These are phyloP conservation scores for Hypercompe scribonia DNA, from an alignment of 2,888 invertebrate genomes.

Conservation along the genomic window DNA sequence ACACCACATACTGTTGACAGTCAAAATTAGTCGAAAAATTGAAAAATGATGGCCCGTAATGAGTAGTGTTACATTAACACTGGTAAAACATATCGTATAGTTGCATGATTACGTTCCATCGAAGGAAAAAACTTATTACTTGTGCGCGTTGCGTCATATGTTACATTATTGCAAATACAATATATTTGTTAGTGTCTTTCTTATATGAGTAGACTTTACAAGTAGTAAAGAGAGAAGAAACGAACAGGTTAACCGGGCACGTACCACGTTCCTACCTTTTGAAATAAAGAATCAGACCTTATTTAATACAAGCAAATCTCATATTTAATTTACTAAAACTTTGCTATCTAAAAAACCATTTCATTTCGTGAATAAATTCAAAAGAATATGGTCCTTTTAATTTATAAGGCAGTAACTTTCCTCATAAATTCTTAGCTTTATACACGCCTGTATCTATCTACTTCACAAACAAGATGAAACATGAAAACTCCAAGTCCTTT, in stretches of 20 bases:
- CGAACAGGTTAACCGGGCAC: neutral
- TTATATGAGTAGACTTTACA: too few relatives aligned
- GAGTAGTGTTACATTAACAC: too few relatives aligned
- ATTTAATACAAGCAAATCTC: conserved; percentile 1
- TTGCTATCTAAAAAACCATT: conserved; percentile 8
- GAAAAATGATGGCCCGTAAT: too few relatives aligned
- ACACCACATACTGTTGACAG: too few relatives aligned
- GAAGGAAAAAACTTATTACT: neutral
- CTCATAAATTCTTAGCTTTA: conserved; percentile 35
- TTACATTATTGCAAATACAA: neutral
- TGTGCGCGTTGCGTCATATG: neutral
- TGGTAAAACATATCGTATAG: too few relatives aligned
- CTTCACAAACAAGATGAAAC: conserved; percentile 45
- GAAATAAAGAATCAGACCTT: neutral
- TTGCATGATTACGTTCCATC: neutral
- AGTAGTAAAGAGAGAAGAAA: neutral
- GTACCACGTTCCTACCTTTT: neutral
- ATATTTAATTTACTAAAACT: conserved; percentile 12
- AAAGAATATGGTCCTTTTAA: conserved; percentile 16
- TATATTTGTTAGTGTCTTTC: too few relatives aligned
- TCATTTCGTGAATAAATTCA: neutral
- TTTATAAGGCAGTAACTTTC: conserved; percentile 24
- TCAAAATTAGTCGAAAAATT: too few relatives aligned
- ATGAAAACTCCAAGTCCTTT: conserved; percentile 55
- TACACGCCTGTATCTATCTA: conserved; percentile 22